Percentiles rank a stretch among this genome's conserved stretches.
These are phyloP conservation scores for Pyrgus malvae DNA, from an alignment of 2,888 invertebrate species.

Conservation along the genomic window DNA sequence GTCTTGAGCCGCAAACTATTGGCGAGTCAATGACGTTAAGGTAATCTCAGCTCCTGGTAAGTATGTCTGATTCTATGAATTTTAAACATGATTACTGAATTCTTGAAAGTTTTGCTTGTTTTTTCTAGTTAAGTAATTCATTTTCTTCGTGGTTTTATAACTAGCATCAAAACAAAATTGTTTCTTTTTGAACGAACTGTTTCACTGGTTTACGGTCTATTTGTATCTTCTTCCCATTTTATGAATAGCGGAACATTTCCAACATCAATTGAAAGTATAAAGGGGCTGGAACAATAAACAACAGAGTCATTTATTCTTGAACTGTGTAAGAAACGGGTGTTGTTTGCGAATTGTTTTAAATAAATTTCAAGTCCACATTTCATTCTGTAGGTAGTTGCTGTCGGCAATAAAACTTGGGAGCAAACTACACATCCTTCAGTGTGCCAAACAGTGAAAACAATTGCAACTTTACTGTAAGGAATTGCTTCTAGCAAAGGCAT, in stretches of 20 bases:
- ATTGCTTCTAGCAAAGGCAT: conserved; percentile 1
- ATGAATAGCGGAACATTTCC: neutral
- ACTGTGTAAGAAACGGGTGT: conserved; percentile 15
- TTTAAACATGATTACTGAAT: too few species aligned
- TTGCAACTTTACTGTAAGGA: conserved; percentile 11
- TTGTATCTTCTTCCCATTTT: neutral
- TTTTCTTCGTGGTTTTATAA: too few species aligned
- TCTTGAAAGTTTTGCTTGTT: too few species aligned
- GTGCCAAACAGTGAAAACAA: conserved; percentile 9
- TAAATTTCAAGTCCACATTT: conserved; percentile 24
- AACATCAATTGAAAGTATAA: too few species aligned
- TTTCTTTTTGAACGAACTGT: too few species aligned
- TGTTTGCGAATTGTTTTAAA: conserved; percentile 23
- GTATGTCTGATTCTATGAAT: too few species aligned
- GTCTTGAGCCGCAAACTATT: neutral
- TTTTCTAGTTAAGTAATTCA: too few species aligned
- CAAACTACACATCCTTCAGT: conserved; percentile 16
- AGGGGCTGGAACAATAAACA: conserved; percentile 2
- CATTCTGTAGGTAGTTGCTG: conserved; percentile 13
- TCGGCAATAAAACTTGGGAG: conserved; percentile 20
- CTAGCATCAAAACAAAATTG: too few species aligned
- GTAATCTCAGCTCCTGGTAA: too few species aligned
- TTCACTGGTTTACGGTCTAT: too few species aligned
- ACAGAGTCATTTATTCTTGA: conserved; percentile 17
- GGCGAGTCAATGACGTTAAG: neutral